Evolutionary conservation across 2,797 vertebrate species (phyloP).

Genomic region (Tiaroga cobitis): DNA sequence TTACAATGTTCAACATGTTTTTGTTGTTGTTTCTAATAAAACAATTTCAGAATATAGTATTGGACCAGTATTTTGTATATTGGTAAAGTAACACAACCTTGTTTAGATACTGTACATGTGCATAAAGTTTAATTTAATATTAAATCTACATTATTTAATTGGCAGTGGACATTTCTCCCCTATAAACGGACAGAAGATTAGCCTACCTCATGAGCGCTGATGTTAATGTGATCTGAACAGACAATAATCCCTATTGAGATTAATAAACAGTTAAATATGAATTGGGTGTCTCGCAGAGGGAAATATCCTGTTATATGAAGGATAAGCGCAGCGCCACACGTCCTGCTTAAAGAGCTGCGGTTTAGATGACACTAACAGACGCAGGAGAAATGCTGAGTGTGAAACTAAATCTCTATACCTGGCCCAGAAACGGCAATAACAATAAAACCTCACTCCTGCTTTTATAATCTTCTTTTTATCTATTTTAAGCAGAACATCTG

Average conservation of each 20-base stretch:
- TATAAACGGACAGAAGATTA: constrained; percentile 6
- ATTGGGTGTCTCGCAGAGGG: constrained; percentile 6
- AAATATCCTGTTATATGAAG: constrained; percentile 27
- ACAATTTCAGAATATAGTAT: background rate
- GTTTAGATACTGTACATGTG: background rate
- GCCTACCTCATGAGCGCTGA: constrained; percentile 6
- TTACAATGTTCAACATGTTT: background rate
- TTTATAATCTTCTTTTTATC: constrained; percentile 1
- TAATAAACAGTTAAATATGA: constrained; percentile 29
- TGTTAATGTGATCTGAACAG: constrained; percentile 32
- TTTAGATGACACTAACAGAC: constrained; percentile 51
- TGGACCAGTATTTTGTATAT: background rate
- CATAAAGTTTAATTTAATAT: background rate
- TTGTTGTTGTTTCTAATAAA: background rate
- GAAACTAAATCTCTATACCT: constrained; percentile 33
- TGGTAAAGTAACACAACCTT: background rate
- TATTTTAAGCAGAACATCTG: constrained; percentile 11
- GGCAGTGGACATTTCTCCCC: background rate
- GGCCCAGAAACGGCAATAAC: background rate
- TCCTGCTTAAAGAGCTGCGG: constrained; percentile 50
- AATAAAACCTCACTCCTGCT: constrained; percentile 20
- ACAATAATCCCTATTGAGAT: constrained; percentile 15
- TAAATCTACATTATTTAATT: background rate
- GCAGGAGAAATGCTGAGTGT: constrained; percentile 35
- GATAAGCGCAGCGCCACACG: constrained; percentile 26